phyloP scores from a whole-genome alignment of 2,113 vertebrate genomes.

The Ameiurus melas region DNA sequence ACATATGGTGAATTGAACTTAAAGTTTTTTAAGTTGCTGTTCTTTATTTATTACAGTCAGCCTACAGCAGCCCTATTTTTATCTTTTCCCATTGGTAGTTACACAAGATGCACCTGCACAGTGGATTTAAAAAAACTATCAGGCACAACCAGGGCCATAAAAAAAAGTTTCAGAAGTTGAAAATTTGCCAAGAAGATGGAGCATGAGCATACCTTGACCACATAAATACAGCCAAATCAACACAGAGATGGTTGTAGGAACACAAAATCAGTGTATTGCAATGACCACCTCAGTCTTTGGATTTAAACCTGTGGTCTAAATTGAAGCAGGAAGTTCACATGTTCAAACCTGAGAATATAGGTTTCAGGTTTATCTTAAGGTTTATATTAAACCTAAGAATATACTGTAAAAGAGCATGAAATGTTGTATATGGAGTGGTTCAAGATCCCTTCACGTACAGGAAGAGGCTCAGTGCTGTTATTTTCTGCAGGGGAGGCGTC shows the following conservation, averaged over 20 bases:
- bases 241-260: not conserved
- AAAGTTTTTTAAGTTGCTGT: not conserved
- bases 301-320: not conserved
- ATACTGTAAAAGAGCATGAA: not conserved
- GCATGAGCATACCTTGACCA: not conserved
- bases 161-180: not conserved
- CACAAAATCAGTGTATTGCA: not conserved
- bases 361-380: too few species aligned
- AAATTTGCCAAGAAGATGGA: not conserved
- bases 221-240: not conserved
- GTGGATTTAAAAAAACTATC: not conserved
- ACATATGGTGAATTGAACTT: not conserved
- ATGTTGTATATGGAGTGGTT: not conserved
- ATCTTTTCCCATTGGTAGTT: slow-evolving; percentile 1
- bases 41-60: not conserved
- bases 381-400: not conserved
- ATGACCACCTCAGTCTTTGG: not conserved
- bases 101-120: slow-evolving; percentile 25
- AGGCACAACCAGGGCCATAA: not conserved
- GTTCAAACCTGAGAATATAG: not conserved
- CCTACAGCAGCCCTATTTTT: slow-evolving; percentile 18
- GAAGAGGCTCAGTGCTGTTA: not conserved
- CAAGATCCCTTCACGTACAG: not conserved
- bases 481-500: not conserved
- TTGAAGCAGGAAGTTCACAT: not conserved